Conservation (phyloP, 1,140 invertebrate species). For the Eriosoma lanigerum region DNA sequence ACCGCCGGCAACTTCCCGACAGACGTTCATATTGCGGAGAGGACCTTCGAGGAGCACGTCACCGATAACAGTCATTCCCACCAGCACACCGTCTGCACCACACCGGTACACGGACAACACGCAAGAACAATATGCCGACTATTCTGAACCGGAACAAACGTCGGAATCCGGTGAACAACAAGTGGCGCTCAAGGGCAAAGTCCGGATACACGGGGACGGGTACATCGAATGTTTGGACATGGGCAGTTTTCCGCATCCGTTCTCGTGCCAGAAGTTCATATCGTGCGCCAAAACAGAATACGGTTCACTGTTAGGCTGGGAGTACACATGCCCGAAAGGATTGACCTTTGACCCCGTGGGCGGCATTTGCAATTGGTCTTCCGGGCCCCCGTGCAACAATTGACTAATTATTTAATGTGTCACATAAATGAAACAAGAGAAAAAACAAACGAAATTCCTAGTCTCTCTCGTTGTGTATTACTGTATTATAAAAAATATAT, state of each 20-base stretch:
- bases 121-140: constrained; percentile 60
- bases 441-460: constrained; percentile 29
- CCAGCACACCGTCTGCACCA: neutral
- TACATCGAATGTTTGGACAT: constrained; percentile 79
- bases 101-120: constrained; percentile 51
- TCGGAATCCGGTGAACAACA: constrained; percentile 58
- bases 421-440: neutral
- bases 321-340: constrained; percentile 81
- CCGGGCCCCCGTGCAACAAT: constrained; percentile 71
- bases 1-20: constrained; percentile 23
- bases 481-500: no score
- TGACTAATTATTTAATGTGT: neutral
- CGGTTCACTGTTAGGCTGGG: constrained; percentile 75
- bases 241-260: constrained; percentile 85
- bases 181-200: constrained; percentile 63
- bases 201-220: constrained; percentile 62
- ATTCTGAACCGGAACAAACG: constrained; percentile 59
- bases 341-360: constrained; percentile 84
- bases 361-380: constrained; percentile 86
- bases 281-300: constrained; percentile 80
- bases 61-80: no score
- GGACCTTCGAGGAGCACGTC: constrained; percentile 4
- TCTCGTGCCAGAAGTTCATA: constrained; percentile 85
- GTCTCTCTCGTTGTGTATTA: neutral
- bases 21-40: constrained; percentile 49